phyloP scores from a whole-genome alignment of 2,797 vertebrate species.

The Chiloscyllium punctatum region DNA sequence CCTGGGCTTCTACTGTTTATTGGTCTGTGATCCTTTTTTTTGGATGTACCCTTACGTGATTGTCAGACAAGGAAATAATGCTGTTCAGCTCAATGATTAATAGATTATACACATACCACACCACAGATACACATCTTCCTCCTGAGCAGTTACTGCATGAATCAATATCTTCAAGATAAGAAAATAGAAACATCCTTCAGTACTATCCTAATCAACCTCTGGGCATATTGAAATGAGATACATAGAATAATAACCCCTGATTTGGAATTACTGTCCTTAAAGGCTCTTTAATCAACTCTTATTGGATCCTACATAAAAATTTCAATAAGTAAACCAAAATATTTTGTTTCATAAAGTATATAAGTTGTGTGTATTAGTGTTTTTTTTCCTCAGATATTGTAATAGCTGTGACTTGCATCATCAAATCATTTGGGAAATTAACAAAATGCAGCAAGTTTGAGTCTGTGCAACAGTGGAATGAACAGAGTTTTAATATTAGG shows the following conservation, averaged over 20 bases:
- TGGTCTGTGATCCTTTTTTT: not conserved
- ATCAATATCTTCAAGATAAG: not conserved
- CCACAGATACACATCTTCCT: not conserved
- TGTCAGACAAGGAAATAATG: not conserved
- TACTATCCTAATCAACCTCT: not conserved
- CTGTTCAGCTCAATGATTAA: not conserved
- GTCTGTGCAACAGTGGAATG: too few relatives aligned
- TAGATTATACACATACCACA: too few relatives aligned
- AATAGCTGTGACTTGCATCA: not conserved
- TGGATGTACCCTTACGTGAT: not conserved
- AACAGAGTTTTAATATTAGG: not conserved
- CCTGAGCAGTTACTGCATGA: not conserved
- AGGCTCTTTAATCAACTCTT: not conserved
- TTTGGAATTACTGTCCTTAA: not conserved
- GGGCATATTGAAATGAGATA: not conserved
- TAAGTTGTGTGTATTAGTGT: not conserved
- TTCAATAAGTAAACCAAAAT: not conserved
- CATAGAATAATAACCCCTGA: not conserved
- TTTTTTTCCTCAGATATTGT: not conserved
- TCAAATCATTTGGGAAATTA: not conserved
- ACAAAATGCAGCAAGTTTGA: not conserved
- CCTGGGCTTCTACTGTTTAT: not conserved
- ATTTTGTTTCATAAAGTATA: not conserved
- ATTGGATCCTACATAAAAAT: not conserved
- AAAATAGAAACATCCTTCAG: not conserved